Percentiles rank a stretch among this genome's conserved stretches.
phyloP scores from a whole-genome alignment of 2,888 invertebrate genomes.

The Drosophila fungiperda region DNA sequence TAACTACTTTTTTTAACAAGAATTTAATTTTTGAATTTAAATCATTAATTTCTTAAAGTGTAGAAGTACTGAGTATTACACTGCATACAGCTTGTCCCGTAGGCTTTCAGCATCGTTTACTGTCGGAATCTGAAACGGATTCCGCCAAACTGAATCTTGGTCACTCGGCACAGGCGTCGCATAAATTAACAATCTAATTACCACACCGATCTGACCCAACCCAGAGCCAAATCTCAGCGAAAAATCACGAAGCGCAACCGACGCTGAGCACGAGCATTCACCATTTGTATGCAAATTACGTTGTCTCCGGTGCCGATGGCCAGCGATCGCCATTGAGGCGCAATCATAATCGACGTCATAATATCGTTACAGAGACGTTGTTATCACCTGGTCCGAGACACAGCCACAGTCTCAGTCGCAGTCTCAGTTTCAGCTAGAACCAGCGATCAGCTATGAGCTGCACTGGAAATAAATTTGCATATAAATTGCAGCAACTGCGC shows the following conservation, averaged over 20 bases:
- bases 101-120: slow-evolving; percentile 11
- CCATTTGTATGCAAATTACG: slow-evolving; percentile 79
- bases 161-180: slow-evolving; percentile 46
- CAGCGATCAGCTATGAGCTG: slow-evolving; percentile 32
- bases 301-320: slow-evolving; percentile 34
- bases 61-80: slow-evolving; percentile 1
- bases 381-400: slow-evolving; percentile 66
- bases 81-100: slow-evolving; percentile 9
- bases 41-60: slow-evolving; percentile 1
- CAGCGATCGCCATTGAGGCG: slow-evolving; percentile 50
- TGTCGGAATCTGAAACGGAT: slow-evolving; percentile 32
- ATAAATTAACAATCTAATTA: slow-evolving; percentile 80
- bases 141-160: slow-evolving; percentile 15
- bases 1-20: too few relatives aligned
- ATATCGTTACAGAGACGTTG: slow-evolving; percentile 68
- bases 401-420: not conserved
- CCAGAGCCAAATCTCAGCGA: slow-evolving; percentile 60
- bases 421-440: slow-evolving; percentile 12
- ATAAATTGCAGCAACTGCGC: slow-evolving; percentile 71
- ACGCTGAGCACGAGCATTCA: slow-evolving; percentile 78
- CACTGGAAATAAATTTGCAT: slow-evolving; percentile 74
- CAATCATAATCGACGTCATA: slow-evolving; percentile 79
- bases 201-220: slow-evolving; percentile 33
- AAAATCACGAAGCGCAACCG: slow-evolving; percentile 78
- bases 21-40: too few relatives aligned